A percentile compares a stretch with the other conserved stretches of the same genome.
Evolutionary conservation across 2,888 invertebrate genomes (phyloP).

Genomic region (Cinara cedri): DNA sequence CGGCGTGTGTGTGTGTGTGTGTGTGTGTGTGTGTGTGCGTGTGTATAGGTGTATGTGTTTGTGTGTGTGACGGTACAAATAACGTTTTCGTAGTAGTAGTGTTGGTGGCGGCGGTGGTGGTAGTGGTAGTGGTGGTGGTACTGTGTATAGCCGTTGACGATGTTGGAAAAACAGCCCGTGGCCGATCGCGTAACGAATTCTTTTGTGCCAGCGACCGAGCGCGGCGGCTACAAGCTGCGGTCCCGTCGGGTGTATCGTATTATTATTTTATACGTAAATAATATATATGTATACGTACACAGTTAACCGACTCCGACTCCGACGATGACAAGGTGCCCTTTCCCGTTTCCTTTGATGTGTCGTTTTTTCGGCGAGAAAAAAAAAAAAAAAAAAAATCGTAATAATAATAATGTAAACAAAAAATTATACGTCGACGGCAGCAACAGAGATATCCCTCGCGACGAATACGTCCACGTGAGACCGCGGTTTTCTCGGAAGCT

Average conservation of each 20-base stretch:
- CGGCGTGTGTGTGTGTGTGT: background rate
- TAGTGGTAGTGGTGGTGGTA: background rate
- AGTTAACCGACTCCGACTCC: background rate
- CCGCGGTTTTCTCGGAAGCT: too few species aligned
- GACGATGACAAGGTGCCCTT: background rate
- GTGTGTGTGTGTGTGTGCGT: background rate
- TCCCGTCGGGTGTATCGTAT: background rate
- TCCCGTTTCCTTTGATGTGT: background rate
- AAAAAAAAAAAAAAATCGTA: too few species aligned
- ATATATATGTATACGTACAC: background rate
- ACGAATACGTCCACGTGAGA: too few species aligned
- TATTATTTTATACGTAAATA: background rate
- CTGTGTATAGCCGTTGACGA: background rate
- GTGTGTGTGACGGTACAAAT: constrained; percentile 1
- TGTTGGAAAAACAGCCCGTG: constrained; percentile 48
- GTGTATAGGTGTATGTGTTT: background rate
- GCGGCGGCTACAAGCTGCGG: background rate
- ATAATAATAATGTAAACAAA: too few species aligned
- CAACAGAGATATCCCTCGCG: too few species aligned
- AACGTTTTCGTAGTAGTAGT: background rate
- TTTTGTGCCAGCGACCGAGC: background rate
- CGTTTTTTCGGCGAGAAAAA: too few species aligned
- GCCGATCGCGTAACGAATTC: constrained; percentile 41
- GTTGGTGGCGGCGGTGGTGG: background rate
- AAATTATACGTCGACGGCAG: too few species aligned